Evolutionary conservation across 2,113 vertebrate genomes (phyloP).

Genomic region (Girardinichthys multiradiatus): DNA sequence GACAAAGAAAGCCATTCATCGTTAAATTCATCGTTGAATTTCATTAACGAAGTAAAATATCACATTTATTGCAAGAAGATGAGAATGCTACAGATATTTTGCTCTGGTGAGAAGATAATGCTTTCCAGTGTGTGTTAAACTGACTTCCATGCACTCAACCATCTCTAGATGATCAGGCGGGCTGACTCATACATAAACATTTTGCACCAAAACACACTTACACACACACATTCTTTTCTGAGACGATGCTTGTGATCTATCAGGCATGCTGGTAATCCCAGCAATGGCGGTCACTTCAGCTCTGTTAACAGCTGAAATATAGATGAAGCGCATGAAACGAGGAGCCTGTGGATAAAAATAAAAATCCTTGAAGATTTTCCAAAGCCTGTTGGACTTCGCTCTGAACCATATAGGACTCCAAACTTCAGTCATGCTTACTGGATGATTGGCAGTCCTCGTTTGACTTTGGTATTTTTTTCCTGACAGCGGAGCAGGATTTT

Average conservation of each 20-base stretch:
- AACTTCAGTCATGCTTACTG: constrained; percentile 35
- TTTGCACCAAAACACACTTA: constrained; percentile 19
- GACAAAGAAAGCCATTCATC: neutral
- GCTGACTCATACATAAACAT: constrained; percentile 38
- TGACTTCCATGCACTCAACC: constrained; percentile 8
- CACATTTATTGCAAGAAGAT: neutral
- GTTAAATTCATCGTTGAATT: neutral
- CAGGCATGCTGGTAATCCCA: constrained; percentile 69
- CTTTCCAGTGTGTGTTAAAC: constrained; percentile 16
- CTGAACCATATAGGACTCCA: constrained; percentile 18
- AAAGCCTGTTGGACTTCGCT: constrained; percentile 54
- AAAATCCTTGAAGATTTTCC: constrained; percentile 68
- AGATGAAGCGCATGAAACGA: constrained; percentile 74
- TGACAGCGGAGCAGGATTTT: constrained; percentile 30
- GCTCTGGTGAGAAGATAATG: neutral
- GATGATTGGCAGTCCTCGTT: constrained; percentile 56
- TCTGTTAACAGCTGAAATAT: constrained; percentile 79
- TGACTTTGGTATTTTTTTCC: constrained; percentile 51
- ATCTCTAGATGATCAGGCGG: constrained; percentile 38
- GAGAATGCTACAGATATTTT: neutral
- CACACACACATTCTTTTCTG: constrained; percentile 34
- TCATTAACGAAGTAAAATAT: neutral
- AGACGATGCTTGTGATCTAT: constrained; percentile 65
- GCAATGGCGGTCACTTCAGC: constrained; percentile 65
- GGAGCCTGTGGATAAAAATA: constrained; percentile 45